phyloP scores from a whole-genome alignment of 2,113 vertebrate genomes.

The Hirundichthys speculiger region DNA sequence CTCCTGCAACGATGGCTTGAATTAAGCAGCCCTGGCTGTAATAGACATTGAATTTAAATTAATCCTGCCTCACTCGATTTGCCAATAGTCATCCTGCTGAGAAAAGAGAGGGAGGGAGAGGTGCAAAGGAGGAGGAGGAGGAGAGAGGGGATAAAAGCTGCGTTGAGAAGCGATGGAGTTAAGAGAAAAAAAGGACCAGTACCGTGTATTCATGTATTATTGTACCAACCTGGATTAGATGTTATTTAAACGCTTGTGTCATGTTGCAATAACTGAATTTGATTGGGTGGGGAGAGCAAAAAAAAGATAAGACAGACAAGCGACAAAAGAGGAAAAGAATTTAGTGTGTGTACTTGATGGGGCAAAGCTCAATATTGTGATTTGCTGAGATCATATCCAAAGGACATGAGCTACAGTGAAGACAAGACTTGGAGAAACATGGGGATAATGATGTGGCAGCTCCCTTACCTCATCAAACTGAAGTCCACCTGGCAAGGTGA shows the following conservation, averaged over 20 bases:
- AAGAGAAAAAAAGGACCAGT: neutral
- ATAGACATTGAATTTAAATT: slow-evolving; percentile 76
- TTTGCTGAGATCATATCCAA: slow-evolving; percentile 19
- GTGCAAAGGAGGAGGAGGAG: slow-evolving; percentile 5
- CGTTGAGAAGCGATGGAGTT: slow-evolving; percentile 2
- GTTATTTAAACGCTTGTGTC: slow-evolving; percentile 25
- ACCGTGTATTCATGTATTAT: neutral
- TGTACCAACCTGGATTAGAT: slow-evolving; percentile 15
- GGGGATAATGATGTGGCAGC: slow-evolving; percentile 11
- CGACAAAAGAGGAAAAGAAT: slow-evolving; percentile 1
- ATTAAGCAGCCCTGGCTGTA: slow-evolving; percentile 64
- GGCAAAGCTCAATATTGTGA: slow-evolving; percentile 12
- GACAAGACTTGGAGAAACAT: slow-evolving; percentile 7
- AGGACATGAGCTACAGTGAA: slow-evolving; percentile 16
- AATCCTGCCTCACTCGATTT: slow-evolving; percentile 75
- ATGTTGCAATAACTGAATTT: slow-evolving; percentile 1
- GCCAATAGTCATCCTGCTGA: slow-evolving; percentile 67
- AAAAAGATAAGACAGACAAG: neutral
- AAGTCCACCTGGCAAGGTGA: slow-evolving; percentile 33
- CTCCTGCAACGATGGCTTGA: slow-evolving; percentile 35
- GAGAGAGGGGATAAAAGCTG: slow-evolving; percentile 6
- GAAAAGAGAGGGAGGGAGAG: slow-evolving; percentile 15
- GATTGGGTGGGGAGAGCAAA: neutral
- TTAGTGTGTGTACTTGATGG: slow-evolving; percentile 11
- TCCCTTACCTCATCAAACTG: slow-evolving; percentile 9